Evolutionary conservation across 1,140 invertebrate species (phyloP).

Genomic region (Apis laboriosa): DNA sequence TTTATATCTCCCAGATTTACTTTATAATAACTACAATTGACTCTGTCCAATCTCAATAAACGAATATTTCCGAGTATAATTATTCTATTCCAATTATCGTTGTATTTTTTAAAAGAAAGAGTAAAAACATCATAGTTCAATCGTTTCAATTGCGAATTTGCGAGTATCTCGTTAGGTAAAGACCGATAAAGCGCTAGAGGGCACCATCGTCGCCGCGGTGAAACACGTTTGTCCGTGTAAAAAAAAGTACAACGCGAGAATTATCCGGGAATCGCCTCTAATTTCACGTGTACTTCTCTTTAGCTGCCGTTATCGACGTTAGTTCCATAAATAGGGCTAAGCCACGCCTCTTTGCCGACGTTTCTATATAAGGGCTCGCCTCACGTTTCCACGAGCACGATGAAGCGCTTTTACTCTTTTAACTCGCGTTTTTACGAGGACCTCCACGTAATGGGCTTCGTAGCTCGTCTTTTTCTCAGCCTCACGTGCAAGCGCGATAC

Average conservation of each 20-base stretch:
- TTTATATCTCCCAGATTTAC: too few species aligned
- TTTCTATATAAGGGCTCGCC: conserved; percentile 20
- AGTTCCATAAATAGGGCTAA: conserved; percentile 33
- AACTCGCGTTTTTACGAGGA: conserved; percentile 45
- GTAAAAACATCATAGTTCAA: not conserved
- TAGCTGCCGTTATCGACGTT: conserved; percentile 15
- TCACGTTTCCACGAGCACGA: conserved; percentile 10
- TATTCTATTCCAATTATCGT: not conserved
- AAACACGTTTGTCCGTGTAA: not conserved
- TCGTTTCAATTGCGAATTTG: not conserved
- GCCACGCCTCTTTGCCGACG: conserved; percentile 19
- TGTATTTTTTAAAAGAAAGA: not conserved
- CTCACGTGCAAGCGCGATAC: conserved; percentile 18
- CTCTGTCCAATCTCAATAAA: not conserved
- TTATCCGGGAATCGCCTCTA: conserved; percentile 34
- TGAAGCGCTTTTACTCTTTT: conserved; percentile 31
- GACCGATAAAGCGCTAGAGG: not conserved
- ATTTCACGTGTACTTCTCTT: conserved; percentile 29
- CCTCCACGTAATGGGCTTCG: conserved; percentile 25
- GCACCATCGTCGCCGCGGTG: too few species aligned
- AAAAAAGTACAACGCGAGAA: conserved; percentile 30
- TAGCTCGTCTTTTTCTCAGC: conserved; percentile 25
- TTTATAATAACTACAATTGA: too few species aligned
- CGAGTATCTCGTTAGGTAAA: not conserved
- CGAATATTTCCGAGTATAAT: not conserved